These are phyloP conservation scores for Mamestra brassicae DNA, from an alignment of 2,888 invertebrate species.

Conservation along the genomic window DNA sequence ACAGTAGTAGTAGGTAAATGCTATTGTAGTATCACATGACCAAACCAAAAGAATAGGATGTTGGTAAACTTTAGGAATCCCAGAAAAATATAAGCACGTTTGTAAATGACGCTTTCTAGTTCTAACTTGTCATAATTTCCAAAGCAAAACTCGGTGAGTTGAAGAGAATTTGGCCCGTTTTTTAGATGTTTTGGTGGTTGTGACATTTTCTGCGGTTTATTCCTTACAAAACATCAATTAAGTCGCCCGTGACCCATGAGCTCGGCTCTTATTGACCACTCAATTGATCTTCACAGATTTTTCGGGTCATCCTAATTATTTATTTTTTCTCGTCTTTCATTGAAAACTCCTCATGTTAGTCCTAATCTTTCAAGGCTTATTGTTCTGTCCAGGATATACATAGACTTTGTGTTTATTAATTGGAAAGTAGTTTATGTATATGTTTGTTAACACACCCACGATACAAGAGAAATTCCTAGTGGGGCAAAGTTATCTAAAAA, in stretches of 20 bases:
- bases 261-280: slow-evolving; percentile 84
- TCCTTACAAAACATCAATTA: slow-evolving; percentile 80
- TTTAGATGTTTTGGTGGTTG: slow-evolving; percentile 42
- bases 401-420: slow-evolving; percentile 17
- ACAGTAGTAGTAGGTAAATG: background rate
- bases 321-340: slow-evolving; percentile 59
- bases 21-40: background rate
- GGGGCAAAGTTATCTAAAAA: too few relatives aligned
- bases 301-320: slow-evolving; percentile 74
- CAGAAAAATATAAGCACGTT: background rate
- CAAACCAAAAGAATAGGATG: background rate
- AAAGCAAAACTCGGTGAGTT: background rate
- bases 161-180: background rate
- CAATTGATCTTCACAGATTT: slow-evolving; percentile 86
- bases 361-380: slow-evolving; percentile 5
- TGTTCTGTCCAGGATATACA: slow-evolving; percentile 1
- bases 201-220: slow-evolving; percentile 70
- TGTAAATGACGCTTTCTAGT: background rate
- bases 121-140: background rate
- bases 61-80: background rate
- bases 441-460: too few relatives aligned
- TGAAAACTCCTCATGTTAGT: slow-evolving; percentile 39
- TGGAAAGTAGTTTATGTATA: slow-evolving; percentile 54
- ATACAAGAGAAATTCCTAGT: too few relatives aligned
- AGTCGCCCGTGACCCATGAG: slow-evolving; percentile 84